Evolutionary conservation across 2,888 invertebrate species (phyloP), one percentile per base, ranked within the genome.

Genomic region (Drosophila sordidapex): DNA sequence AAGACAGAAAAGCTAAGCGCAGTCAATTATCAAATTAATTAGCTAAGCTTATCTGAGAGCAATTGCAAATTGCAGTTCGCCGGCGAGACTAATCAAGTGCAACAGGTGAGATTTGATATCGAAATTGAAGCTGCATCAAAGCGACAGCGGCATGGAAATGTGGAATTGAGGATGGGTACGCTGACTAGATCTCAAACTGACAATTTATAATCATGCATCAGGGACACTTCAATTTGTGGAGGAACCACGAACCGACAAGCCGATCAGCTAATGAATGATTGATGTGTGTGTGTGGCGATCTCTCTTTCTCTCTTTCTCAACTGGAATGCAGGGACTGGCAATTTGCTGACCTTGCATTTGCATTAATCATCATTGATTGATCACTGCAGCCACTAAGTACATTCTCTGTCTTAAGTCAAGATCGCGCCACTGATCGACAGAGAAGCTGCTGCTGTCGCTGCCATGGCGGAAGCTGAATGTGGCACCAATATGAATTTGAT

Each of bases 291-390:
- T 80, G 74, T 78, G 79, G 79, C 81, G 70, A 77, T 74, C 21
- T 53, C 68, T 59, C 36, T 27, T 27, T 51, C 68, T 61, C 66
- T 59, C 54, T 54, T 21, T 10, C 18, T 29, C 38, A 38, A 70
- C 43, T 70, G 33, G 62, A 48, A 29, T 38, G 27, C n/a, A 38
- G 53, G 56, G 72, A 72, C 56, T 68, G 56, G 70, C 75, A 74
- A 80, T 72, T 74, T 61, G 75, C 78, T 90, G 91, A 90, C 90
- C 89, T 91, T 87, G 89, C 74, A 82, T 80, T 90, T 85, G 91
- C 88, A 91, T 91, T 90, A 90, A 90, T 87, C 88, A 85, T 78
- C 83, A 90, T 90, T 90, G 89, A 90, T 90, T 82, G 89, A 90
- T 90, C 90, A 89, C 82, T 78, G 82, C 71, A 82, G 82, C 66